These are phyloP conservation scores for Ptiloglossa arizonensis DNA, from an alignment of 1,140 invertebrate genomes.

Conservation along the genomic window DNA sequence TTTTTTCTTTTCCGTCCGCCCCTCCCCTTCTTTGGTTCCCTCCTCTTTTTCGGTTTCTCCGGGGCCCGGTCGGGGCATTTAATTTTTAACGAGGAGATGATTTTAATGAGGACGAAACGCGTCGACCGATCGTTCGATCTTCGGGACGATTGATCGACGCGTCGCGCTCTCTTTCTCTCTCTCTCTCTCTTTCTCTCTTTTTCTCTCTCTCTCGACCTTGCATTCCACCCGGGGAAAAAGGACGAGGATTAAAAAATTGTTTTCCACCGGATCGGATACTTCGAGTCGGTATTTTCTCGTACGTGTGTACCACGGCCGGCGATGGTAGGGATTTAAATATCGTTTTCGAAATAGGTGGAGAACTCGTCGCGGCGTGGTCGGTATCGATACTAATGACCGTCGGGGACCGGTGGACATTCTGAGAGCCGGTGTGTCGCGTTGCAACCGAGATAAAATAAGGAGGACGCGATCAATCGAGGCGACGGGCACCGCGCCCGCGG, in stretches of 20 bases:
- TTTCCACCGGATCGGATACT: neutral
- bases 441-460: slow-evolving; percentile 47
- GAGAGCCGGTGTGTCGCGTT: slow-evolving; percentile 1
- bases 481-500: slow-evolving; percentile 1
- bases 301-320: neutral
- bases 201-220: neutral
- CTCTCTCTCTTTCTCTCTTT: no score
- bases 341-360: neutral
- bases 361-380: neutral
- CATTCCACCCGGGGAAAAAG: neutral
- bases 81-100: slow-evolving; percentile 6
- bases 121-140: neutral
- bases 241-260: neutral
- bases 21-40: neutral
- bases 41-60: neutral
- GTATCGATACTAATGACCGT: slow-evolving; percentile 10
- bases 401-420: neutral
- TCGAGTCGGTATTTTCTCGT: neutral
- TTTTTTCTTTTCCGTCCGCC: neutral
- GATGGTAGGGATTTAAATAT: neutral
- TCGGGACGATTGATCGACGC: neutral
- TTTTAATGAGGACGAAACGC: slow-evolving; percentile 7
- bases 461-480: slow-evolving; percentile 46
- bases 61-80: neutral
- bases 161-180: no score